These are phyloP conservation scores for Eurytemora carolleeae DNA, from an alignment of 1,140 invertebrate species.

Conservation along the genomic window DNA sequence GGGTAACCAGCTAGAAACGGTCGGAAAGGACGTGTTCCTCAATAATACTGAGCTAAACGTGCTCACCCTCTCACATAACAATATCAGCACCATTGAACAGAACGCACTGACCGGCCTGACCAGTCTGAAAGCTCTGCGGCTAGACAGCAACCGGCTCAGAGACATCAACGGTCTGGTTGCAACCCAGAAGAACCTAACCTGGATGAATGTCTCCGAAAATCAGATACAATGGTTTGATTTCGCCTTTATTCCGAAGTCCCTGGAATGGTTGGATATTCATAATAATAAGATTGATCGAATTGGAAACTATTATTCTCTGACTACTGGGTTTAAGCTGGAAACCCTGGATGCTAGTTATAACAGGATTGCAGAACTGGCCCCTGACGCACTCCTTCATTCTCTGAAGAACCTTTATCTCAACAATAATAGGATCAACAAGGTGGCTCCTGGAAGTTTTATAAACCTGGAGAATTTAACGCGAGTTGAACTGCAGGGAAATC, in stretches of 20 bases:
- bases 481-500: constrained; percentile 65
- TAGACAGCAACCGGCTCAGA: constrained; percentile 62
- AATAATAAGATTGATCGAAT: constrained; percentile 63
- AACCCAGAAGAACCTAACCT: constrained; percentile 48
- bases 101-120: constrained; percentile 56
- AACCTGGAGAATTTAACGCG: constrained; percentile 57
- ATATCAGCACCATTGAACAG: constrained; percentile 31
- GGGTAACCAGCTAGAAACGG: constrained; percentile 48
- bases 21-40: background rate
- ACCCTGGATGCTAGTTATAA: constrained; percentile 64
- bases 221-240: constrained; percentile 75
- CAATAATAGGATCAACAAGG: constrained; percentile 36
- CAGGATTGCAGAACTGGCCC: constrained; percentile 26
- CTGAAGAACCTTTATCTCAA: background rate
- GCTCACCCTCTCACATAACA: constrained; percentile 67
- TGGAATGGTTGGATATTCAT: constrained; percentile 75
- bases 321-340: constrained; percentile 47
- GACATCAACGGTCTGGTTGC: constrained; percentile 60
- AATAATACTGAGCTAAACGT: constrained; percentile 41
- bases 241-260: constrained; percentile 49
- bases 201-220: constrained; percentile 81
- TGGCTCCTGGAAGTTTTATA: constrained; percentile 48
- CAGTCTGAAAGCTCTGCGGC: constrained; percentile 57
- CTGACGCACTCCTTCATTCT: background rate
- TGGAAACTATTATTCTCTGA: constrained; percentile 50